Conservation (phyloP, 2,113 vertebrate species). For the Ammodytes marinus region DNA sequence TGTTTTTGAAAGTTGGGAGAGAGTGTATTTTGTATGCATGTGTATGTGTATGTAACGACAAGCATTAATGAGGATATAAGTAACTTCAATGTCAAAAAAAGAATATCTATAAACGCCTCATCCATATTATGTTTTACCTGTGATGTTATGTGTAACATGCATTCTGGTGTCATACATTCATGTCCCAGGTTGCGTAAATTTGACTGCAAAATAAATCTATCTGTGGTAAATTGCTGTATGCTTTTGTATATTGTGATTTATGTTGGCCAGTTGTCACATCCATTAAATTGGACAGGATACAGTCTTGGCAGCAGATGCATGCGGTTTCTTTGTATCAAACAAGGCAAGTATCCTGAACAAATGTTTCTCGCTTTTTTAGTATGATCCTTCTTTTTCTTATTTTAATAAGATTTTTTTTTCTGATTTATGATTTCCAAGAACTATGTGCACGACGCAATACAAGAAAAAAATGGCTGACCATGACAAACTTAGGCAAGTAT, state of each 20-base stretch:
- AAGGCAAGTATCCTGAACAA: neutral
- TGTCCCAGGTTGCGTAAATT: constrained; percentile 72
- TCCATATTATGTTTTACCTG: constrained; percentile 56
- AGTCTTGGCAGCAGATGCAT: neutral
- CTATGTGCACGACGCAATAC: too few species aligned
- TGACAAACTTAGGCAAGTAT: too few species aligned
- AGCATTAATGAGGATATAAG: constrained; percentile 57
- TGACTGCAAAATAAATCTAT: constrained; percentile 79
- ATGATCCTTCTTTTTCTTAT: neutral
- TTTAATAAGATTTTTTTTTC: too few species aligned
- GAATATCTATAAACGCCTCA: constrained; percentile 49
- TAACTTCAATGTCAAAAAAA: constrained; percentile 64
- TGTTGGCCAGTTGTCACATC: constrained; percentile 19
- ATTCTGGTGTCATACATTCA: constrained; percentile 69
- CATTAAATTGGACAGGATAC: neutral
- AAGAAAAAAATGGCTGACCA: too few species aligned
- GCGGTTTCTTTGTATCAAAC: neutral
- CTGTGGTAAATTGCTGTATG: constrained; percentile 60
- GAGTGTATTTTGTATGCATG: constrained; percentile 60
- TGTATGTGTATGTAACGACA: constrained; percentile 63
- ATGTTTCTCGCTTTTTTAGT: neutral
- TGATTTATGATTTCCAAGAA: too few species aligned
- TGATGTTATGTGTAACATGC: constrained; percentile 66
- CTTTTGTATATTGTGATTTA: constrained; percentile 15
- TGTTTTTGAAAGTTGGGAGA: constrained; percentile 35